phyloP scores from a whole-genome alignment of 92 coral and sea anemone species.

The Plumapathes pennacea region DNA sequence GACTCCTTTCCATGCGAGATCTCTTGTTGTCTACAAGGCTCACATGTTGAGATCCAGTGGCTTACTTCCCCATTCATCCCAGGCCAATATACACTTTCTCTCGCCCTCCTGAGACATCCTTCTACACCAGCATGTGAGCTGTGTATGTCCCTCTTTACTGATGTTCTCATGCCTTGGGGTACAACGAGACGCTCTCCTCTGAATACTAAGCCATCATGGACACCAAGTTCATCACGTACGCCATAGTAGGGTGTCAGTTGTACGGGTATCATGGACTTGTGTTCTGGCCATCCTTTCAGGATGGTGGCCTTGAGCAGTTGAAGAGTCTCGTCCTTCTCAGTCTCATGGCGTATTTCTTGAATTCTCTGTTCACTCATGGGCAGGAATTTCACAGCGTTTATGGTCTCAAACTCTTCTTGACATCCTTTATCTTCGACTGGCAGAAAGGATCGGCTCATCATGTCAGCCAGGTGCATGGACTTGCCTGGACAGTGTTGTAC shows the following conservation, averaged over 20 bases:
- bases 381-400: slow-evolving; percentile 6
- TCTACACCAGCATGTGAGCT: slow-evolving; percentile 5
- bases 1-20: slow-evolving; percentile 3
- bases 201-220: slow-evolving; percentile 11
- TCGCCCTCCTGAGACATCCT: neutral
- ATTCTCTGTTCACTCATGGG: slow-evolving; percentile 4
- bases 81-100: slow-evolving; percentile 10
- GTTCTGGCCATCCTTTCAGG: slow-evolving; percentile 27
- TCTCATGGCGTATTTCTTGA: slow-evolving; percentile 5
- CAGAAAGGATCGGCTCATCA: slow-evolving; percentile 8
- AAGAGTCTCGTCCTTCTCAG: slow-evolving; percentile 1
- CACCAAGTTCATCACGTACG: slow-evolving; percentile 4
- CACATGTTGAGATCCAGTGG: neutral
- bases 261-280: neutral
- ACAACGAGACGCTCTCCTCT: slow-evolving; percentile 2
- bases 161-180: slow-evolving; percentile 4
- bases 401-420: slow-evolving; percentile 13
- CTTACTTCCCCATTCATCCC: slow-evolving; percentile 14
- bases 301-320: slow-evolving; percentile 7
- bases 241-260: neutral
- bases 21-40: neutral
- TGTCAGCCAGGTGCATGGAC: slow-evolving; percentile 16
- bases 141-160: slow-evolving; percentile 8
- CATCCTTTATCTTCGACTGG: neutral
- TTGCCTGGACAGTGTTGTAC: slow-evolving; percentile 11